A percentile compares a stretch with the other conserved stretches of the same genome.
phyloP scores from a whole-genome alignment of 2,113 vertebrate genomes.

The Chauna torquata region DNA sequence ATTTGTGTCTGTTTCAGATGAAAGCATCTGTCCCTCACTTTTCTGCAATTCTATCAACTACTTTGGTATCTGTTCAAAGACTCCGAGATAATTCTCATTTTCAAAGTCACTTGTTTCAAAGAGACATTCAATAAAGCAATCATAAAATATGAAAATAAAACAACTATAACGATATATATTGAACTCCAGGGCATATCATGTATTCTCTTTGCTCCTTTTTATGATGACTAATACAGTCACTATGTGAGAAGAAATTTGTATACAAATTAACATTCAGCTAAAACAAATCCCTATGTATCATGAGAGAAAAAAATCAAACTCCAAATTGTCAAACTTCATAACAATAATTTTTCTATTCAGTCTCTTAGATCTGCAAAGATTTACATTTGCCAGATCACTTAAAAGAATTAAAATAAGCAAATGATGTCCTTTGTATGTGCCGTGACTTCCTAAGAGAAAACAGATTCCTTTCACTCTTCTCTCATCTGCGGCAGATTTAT shows the following conservation, averaged over 20 bases:
- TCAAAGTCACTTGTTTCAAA: slow-evolving; percentile 50
- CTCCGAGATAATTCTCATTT: slow-evolving; percentile 35
- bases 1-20: slow-evolving; percentile 78
- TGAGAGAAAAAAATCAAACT: neutral
- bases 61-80: slow-evolving; percentile 47
- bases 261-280: slow-evolving; percentile 10
- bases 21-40: slow-evolving; percentile 75
- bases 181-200: neutral
- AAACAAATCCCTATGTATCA: neutral
- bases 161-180: neutral
- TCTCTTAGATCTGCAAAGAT: neutral
- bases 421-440: neutral
- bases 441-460: neutral
- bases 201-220: slow-evolving; percentile 20
- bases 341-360: neutral
- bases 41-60: slow-evolving; percentile 63
- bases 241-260: slow-evolving; percentile 23
- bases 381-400: slow-evolving; percentile 13
- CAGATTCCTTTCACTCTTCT: neutral
- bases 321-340: neutral
- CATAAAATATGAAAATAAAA: slow-evolving; percentile 45
- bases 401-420: slow-evolving; percentile 29
- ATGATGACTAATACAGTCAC: slow-evolving; percentile 22
- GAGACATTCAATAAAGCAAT: slow-evolving; percentile 21
- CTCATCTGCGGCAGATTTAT: neutral